Base-by-base conservation (phyloP, 2,888 invertebrate species). In the Papilio protenor region DNA sequence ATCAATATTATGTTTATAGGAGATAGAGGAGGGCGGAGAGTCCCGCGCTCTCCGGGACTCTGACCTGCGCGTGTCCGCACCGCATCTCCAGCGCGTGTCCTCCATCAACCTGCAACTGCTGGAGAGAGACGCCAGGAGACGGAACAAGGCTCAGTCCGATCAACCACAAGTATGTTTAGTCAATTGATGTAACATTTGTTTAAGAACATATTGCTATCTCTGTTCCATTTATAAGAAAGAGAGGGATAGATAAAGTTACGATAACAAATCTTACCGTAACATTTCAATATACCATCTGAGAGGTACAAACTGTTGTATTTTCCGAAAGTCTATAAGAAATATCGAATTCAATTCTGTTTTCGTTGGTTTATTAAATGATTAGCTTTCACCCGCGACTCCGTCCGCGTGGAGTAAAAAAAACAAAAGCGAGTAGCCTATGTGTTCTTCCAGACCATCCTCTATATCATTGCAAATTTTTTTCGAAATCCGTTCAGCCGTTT, bases 31-130 rank as follows among this genome's bases (percentile, higher is more conserved):
- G 86, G 95, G 96, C 78, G 95, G 96, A 80, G 97, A 97, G 79
- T 96, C 96, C 1, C 95, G 97, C 69, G 97, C 97, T 76, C 92
- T 97, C 0, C 94, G 97, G 2, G 90, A 97, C 72, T 96, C 96
- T 0, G 97, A 96, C 84, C 95, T 97, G 2, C 96, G 97, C 0
- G 86, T 94, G 11, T 97, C 98, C 0, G 97, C 98, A 93, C 97
- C 98, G 6, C 96, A 98, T 83, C 92, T 98, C 73, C 97, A 97
- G 52, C 96, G 98, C 69, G 97, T 98, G 18, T 98, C 98, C 80
- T 97, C 98, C 0, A 97, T 98, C 77, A 98, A 98, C 88, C 89
- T 98, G 70, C 98, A 97, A 85, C 95, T 98, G 88, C 87, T 98
- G 64, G 97, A 97, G 79, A 93, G 96, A 33, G 97, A 97, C 81